Evolutionary conservation across 2,113 vertebrate species (phyloP).

Genomic region (Myotis yumanensis): DNA sequence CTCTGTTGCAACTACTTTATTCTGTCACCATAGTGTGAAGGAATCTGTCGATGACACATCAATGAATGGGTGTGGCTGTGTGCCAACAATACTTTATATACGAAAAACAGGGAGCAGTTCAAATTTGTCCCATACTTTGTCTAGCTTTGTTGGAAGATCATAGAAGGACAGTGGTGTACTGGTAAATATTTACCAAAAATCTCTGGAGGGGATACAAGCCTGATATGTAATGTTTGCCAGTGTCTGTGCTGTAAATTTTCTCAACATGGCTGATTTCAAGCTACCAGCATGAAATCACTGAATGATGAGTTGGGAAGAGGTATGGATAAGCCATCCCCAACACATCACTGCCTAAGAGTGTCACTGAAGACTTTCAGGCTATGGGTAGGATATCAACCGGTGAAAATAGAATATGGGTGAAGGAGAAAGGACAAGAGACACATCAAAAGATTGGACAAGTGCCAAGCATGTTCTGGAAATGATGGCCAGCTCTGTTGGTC

Average conservation of each 20-base stretch:
- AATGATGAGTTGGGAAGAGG: neutral
- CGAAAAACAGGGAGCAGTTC: neutral
- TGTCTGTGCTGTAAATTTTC: neutral
- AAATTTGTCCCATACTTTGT: neutral
- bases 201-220: neutral
- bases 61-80: neutral
- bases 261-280: neutral
- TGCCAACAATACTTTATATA: neutral
- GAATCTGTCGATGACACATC: neutral
- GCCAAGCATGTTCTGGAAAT: neutral
- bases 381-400: neutral
- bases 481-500: neutral
- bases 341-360: neutral
- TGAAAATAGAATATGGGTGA: neutral
- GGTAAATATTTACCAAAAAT: neutral
- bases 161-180: neutral
- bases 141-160: neutral
- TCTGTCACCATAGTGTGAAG: neutral
- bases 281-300: neutral
- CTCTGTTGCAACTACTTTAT: neutral
- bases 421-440: neutral
- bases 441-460: neutral
- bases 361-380: neutral
- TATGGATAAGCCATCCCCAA: neutral
- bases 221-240: neutral